Evolutionary conservation across 2,113 vertebrate genomes (phyloP).

Genomic region (Megaleporinus macrocephalus): DNA sequence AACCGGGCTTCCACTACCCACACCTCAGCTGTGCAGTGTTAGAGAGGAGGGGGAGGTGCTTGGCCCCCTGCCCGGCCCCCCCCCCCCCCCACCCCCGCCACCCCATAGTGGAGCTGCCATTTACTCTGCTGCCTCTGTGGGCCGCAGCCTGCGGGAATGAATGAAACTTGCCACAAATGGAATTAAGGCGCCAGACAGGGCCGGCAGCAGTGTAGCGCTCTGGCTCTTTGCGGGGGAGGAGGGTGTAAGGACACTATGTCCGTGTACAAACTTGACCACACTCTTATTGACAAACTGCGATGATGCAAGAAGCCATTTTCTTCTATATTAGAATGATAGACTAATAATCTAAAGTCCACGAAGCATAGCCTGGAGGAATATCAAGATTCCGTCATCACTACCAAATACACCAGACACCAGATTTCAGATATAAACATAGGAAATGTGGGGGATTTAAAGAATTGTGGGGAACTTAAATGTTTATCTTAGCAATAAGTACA

Average conservation of each 20-base stretch:
- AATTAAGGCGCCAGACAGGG: background rate
- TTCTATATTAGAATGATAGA: conserved; percentile 16
- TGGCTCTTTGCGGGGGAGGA: background rate
- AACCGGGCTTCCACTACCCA: conserved; percentile 52
- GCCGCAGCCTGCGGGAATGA: conserved; percentile 62
- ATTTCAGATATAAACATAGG: too few relatives aligned
- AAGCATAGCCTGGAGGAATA: conserved; percentile 5
- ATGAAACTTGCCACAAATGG: conserved; percentile 40
- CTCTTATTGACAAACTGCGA: background rate
- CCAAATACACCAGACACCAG: too few relatives aligned
- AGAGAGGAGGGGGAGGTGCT: conserved; percentile 49
- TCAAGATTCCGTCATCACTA: background rate
- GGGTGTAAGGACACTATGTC: background rate
- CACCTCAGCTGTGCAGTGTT: conserved; percentile 68
- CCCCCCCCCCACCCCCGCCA: too few relatives aligned
- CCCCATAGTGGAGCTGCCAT: conserved; percentile 70
- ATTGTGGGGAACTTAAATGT: too few relatives aligned
- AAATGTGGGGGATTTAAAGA: too few relatives aligned
- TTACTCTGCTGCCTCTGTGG: conserved; percentile 66
- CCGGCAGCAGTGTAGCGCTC: background rate
- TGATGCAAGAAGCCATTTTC: background rate
- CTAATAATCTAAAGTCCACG: conserved; percentile 18
- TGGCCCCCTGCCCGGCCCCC: conserved; percentile 57
- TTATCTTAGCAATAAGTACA: too few relatives aligned
- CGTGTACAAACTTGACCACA: background rate